phyloP scores from a whole-genome alignment of 2,797 vertebrate species.

The Pelodytes ibericus region DNA sequence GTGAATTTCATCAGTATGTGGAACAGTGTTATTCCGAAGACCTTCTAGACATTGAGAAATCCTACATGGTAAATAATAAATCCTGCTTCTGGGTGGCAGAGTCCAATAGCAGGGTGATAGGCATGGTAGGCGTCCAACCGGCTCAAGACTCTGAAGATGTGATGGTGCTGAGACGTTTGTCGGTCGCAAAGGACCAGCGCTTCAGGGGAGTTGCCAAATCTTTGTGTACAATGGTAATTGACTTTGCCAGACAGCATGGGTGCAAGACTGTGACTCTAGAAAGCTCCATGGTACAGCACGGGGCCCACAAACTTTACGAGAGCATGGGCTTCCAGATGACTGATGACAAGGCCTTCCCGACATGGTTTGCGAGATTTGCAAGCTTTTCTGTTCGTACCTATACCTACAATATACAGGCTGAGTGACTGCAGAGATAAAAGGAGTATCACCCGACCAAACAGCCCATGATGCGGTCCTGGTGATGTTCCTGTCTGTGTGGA shows the following conservation, averaged over 20 bases:
- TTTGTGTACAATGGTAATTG: slow-evolving; percentile 53
- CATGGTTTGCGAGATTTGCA: slow-evolving; percentile 52
- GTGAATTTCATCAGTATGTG: background rate
- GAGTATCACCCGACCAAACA: too few species aligned
- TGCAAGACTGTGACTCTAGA: slow-evolving; percentile 61
- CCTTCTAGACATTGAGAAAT: slow-evolving; percentile 60
- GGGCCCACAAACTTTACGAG: slow-evolving; percentile 62
- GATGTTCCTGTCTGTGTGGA: too few species aligned
- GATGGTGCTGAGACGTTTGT: slow-evolving; percentile 62
- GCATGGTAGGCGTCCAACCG: slow-evolving; percentile 58
- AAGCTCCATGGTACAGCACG: slow-evolving; percentile 59
- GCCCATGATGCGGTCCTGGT: too few species aligned
- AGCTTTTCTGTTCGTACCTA: slow-evolving; percentile 60
- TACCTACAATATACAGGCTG: slow-evolving; percentile 28
- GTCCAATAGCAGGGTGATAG: slow-evolving; percentile 50
- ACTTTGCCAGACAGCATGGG: slow-evolving; percentile 57
- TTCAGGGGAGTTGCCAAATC: slow-evolving; percentile 51
- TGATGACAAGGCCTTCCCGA: slow-evolving; percentile 47
- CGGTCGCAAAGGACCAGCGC: slow-evolving; percentile 57
- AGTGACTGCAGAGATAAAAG: background rate
- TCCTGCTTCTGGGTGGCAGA: slow-evolving; percentile 65
- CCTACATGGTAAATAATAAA: slow-evolving; percentile 59
- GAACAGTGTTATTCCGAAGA: slow-evolving; percentile 51
- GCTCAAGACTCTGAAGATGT: slow-evolving; percentile 44
- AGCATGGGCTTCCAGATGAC: slow-evolving; percentile 63